Evolutionary conservation across 2,888 invertebrate species (phyloP).

Genomic region (Drosophila aldrichi): DNA sequence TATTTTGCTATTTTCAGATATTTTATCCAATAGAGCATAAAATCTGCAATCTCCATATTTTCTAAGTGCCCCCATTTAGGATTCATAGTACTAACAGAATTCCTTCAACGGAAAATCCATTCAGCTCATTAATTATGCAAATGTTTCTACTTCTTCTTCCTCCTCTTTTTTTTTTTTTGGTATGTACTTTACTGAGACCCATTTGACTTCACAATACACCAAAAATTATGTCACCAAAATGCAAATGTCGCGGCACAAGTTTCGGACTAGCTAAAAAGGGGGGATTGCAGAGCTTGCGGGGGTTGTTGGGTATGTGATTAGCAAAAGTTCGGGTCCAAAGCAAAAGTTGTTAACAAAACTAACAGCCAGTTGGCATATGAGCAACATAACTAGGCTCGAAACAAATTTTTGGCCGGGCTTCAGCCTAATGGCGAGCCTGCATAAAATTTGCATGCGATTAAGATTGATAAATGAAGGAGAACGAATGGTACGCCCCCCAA

Average conservation of each 20-base stretch:
- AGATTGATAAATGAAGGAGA: conserved; percentile 66
- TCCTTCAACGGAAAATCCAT: conserved; percentile 21
- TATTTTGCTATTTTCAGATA: background rate
- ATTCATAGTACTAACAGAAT: conserved; percentile 43
- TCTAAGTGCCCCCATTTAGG: conserved; percentile 19
- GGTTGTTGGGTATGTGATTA: conserved; percentile 60
- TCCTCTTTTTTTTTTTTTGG: conserved; percentile 6
- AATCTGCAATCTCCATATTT: conserved; percentile 14
- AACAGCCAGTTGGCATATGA: conserved; percentile 55
- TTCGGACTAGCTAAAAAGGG: conserved; percentile 4
- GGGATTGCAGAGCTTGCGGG: conserved; percentile 8
- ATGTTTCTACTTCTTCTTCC: conserved; percentile 47
- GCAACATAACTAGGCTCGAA: conserved; percentile 46
- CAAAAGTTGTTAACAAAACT: conserved; percentile 75
- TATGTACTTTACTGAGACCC: conserved; percentile 37
- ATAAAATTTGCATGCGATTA: conserved; percentile 77
- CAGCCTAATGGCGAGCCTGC: conserved; percentile 62
- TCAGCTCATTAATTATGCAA: conserved; percentile 72
- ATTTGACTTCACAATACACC: conserved; percentile 41
- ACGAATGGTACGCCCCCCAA: background rate
- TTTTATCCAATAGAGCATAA: background rate
- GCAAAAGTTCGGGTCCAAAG: conserved; percentile 36
- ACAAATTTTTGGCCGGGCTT: conserved; percentile 53
- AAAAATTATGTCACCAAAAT: conserved; percentile 74
- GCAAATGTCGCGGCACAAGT: conserved; percentile 61